Conservation (phyloP, 2,888 invertebrate genomes). For the Fragum whitleyi region DNA sequence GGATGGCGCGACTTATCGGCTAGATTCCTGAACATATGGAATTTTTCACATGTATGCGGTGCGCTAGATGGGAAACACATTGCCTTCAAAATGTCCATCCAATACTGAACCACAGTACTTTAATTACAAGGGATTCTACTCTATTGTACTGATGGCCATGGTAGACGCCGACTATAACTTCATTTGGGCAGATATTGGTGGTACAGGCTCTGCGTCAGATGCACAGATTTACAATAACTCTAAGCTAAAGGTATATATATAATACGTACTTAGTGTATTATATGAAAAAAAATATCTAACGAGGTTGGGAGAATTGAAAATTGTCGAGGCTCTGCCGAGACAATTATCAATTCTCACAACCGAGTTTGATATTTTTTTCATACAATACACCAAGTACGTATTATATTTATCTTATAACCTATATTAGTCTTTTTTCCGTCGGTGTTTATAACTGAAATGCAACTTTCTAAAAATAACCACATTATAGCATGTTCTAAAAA, state of each 20-base stretch:
- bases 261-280: too few relatives aligned
- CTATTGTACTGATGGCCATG: constrained; percentile 31
- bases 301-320: too few relatives aligned
- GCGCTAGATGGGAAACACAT: constrained; percentile 25
- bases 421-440: constrained; percentile 45
- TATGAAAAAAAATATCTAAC: too few relatives aligned
- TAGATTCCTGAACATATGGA: constrained; percentile 23
- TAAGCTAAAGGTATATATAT: constrained; percentile 40
- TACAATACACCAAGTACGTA: too few relatives aligned
- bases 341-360: too few relatives aligned
- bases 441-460: too few relatives aligned
- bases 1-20: constrained; percentile 27
- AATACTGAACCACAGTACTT: constrained; percentile 41
- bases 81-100: constrained; percentile 30
- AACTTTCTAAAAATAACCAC: too few relatives aligned
- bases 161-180: constrained; percentile 65
- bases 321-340: too few relatives aligned
- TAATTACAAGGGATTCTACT: constrained; percentile 39
- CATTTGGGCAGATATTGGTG: constrained; percentile 60
- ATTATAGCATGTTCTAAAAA: too few relatives aligned
- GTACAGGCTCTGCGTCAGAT: constrained; percentile 41
- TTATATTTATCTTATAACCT: too few relatives aligned
- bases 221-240: constrained; percentile 50
- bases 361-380: too few relatives aligned
- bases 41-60: constrained; percentile 13